A percentile compares a stretch with the other conserved stretches of the same genome.
These are phyloP conservation scores for Bos taurus DNA, from an alignment of 2,113 vertebrate genomes.

Conservation along the genomic window ARS-UCD2.0 NC_037328.1:152503501-152504000, in stretches of 20 bases:
- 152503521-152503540: not conserved
- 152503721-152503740: not conserved
- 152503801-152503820: not conserved
- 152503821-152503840: accelerated
- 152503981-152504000: not conserved
- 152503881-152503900: accelerated
- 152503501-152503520: constrained; percentile 4
- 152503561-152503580: not conserved
- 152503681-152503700: not conserved
- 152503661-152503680: not conserved
- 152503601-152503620: not conserved
- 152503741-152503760: not conserved
- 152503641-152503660: not conserved
- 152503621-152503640: not conserved
- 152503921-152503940: not conserved
- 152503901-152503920: not conserved
- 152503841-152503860: no score
- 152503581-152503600: not conserved
- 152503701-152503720: not conserved
- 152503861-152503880: not conserved
- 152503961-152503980: not conserved
- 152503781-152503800: not conserved
- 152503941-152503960: not conserved
- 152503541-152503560: not conserved
- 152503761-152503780: not conserved